phyloP scores from a whole-genome alignment of 2,113 vertebrate species.

The Podocnemis expansa region DNA sequence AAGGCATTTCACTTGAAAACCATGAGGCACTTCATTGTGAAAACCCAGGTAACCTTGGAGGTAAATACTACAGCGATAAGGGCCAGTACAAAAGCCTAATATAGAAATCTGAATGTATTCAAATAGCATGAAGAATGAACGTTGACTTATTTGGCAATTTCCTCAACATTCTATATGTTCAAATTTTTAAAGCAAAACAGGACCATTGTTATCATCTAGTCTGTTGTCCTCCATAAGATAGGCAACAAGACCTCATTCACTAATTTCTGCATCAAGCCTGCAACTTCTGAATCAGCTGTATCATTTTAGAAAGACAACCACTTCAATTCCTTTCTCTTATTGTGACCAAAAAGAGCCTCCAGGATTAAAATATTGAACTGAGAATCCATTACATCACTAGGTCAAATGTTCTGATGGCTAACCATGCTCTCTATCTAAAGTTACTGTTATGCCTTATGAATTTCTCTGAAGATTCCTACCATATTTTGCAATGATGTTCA shows the following conservation, averaged over 20 bases:
- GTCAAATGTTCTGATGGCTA: neutral
- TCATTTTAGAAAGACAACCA: neutral
- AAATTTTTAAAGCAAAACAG: neutral
- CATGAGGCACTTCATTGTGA: neutral
- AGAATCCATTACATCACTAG: neutral
- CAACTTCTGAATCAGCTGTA: neutral
- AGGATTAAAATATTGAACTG: neutral
- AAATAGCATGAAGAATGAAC: neutral
- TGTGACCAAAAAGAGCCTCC: neutral
- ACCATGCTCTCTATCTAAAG: neutral
- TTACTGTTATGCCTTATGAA: neutral
- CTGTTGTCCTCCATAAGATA: neutral
- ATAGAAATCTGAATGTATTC: too few species aligned
- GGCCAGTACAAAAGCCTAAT: too few species aligned
- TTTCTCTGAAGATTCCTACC: neutral
- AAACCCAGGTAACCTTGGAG: neutral
- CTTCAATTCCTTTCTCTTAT: neutral
- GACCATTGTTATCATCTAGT: neutral
- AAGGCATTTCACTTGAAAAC: neutral
- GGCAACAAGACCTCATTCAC: neutral
- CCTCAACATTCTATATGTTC: neutral
- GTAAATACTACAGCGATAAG: fast-evolving
- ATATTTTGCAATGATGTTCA: neutral
- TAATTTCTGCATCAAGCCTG: neutral
- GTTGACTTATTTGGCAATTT: neutral